Evolutionary conservation across 2,113 vertebrate species (phyloP).

Genomic region (Galbula dea): DNA sequence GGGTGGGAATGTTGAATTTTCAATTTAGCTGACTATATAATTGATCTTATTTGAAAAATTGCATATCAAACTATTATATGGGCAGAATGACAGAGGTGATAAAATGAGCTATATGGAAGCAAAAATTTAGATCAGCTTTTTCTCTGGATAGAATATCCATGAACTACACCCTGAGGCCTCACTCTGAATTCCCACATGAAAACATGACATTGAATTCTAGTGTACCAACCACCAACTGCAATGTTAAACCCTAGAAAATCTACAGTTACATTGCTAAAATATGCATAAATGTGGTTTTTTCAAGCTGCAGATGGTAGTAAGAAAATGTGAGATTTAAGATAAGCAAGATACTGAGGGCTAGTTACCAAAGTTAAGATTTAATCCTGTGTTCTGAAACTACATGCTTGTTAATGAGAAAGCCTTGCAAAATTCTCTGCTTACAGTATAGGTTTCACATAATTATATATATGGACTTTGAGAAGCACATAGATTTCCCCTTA

Average conservation of each 20-base stretch:
- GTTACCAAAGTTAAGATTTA: background rate
- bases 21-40: background rate
- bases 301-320: conserved; percentile 4
- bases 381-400: background rate
- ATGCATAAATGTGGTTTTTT: background rate
- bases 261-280: background rate
- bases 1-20: background rate
- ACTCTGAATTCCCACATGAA: background rate
- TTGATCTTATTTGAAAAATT: background rate
- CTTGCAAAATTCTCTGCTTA: background rate
- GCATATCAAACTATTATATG: background rate
- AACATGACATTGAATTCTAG: background rate
- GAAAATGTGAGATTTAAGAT: conserved; percentile 1
- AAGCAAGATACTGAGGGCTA: background rate
- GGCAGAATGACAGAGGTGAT: background rate
- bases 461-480: background rate
- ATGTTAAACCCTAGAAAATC: background rate
- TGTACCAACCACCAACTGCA: background rate
- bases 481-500: background rate
- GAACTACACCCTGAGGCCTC: background rate
- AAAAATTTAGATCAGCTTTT: background rate
- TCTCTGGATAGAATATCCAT: background rate
- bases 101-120: background rate
- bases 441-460: background rate
- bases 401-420: background rate